Conservation (phyloP, 2,797 vertebrate genomes). For the Chaunax sp. region DNA sequence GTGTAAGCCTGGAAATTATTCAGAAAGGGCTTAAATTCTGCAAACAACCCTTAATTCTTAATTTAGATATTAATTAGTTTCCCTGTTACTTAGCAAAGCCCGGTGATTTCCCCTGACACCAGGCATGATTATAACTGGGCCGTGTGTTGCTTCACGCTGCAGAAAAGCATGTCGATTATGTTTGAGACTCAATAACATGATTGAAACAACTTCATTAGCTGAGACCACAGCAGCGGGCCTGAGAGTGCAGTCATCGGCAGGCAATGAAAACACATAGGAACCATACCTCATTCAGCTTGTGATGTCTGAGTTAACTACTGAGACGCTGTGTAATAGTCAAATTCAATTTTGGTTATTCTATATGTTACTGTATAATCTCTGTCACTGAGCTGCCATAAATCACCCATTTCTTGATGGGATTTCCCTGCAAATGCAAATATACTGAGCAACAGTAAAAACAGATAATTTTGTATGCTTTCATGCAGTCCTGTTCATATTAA, state of each 20-base stretch:
- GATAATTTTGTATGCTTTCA: too few species aligned
- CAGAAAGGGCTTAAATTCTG: constrained; percentile 58
- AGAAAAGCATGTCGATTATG: constrained; percentile 37
- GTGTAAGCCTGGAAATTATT: constrained; percentile 51
- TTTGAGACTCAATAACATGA: constrained; percentile 55
- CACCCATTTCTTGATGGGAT: too few species aligned
- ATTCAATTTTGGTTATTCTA: too few species aligned
- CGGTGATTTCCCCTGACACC: constrained; percentile 72
- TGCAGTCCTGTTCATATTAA: too few species aligned
- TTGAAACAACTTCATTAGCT: constrained; percentile 62
- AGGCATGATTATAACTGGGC: constrained; percentile 56
- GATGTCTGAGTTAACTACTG: too few species aligned
- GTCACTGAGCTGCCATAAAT: too few species aligned
- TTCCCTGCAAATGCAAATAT: constrained; percentile 7
- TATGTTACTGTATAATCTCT: too few species aligned
- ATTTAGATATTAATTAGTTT: constrained; percentile 80
- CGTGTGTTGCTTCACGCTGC: constrained; percentile 43
- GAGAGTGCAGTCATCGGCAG: neutral
- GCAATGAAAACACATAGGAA: too few species aligned
- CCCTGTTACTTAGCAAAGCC: constrained; percentile 67
- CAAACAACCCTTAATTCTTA: constrained; percentile 74
- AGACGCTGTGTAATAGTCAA: too few species aligned
- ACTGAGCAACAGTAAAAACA: too few species aligned
- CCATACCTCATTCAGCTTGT: constrained; percentile 15
- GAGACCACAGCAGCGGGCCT: constrained; percentile 21